Evolutionary conservation across 2,113 vertebrate species (phyloP).

Genomic region (Suricata suricatta): DNA sequence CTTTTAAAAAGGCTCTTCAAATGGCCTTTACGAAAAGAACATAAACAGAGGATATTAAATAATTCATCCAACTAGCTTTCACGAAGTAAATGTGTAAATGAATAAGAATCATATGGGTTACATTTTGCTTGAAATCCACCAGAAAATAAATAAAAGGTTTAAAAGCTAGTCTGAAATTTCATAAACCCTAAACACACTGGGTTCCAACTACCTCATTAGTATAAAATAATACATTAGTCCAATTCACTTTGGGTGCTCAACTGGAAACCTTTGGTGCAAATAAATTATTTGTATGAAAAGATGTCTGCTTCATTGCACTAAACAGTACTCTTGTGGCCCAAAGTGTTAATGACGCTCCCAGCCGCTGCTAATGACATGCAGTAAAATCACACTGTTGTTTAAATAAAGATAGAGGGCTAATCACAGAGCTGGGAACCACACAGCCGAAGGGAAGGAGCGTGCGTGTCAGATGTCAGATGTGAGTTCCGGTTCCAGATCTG

Average conservation of each 20-base stretch:
- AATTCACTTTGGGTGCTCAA: conserved; percentile 53
- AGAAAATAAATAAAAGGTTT: conserved; percentile 48
- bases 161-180: conserved; percentile 49
- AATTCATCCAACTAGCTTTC: conserved; percentile 28
- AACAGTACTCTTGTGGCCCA: conserved; percentile 29
- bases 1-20: not conserved
- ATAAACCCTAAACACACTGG: not conserved
- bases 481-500: not conserved
- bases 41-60: not conserved
- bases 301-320: conserved; percentile 48
- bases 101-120: conserved; percentile 26
- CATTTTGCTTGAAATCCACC: conserved; percentile 44
- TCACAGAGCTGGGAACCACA: not conserved
- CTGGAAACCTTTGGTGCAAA: conserved; percentile 59
- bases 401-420: conserved; percentile 48
- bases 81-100: not conserved
- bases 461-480: not conserved
- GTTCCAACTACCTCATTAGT: conserved; percentile 56
- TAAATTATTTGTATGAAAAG: conserved; percentile 70
- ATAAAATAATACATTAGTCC: conserved; percentile 57
- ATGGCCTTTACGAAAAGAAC: not conserved
- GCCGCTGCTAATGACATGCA: not conserved
- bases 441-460: rapidly evolving
- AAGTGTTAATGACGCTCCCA: conserved; percentile 40
- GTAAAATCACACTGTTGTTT: conserved; percentile 26